Conservation (phyloP, 2,113 vertebrate genomes). For the Tretioscincus oriximinensis region DNA sequence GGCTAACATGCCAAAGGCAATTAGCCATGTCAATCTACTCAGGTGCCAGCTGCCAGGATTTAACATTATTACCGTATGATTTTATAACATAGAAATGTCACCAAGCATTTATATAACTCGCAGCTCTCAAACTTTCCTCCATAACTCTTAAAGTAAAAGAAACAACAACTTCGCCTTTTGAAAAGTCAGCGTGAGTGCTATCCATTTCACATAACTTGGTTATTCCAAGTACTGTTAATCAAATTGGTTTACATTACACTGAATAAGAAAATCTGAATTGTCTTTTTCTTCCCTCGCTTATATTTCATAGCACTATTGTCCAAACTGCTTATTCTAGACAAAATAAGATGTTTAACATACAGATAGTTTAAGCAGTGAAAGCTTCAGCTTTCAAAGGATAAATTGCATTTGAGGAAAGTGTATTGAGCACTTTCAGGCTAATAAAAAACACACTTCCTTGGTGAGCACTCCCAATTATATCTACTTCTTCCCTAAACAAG, state of each 20-base stretch:
- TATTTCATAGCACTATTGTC: conserved; percentile 55
- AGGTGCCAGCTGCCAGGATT: conserved; percentile 66
- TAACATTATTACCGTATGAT: conserved; percentile 63
- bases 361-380: conserved; percentile 53
- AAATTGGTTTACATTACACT: conserved; percentile 53
- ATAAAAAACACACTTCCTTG: conserved; percentile 51
- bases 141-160: conserved; percentile 50
- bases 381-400: conserved; percentile 58
- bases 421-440: conserved; percentile 46
- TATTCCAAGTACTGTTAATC: conserved; percentile 59
- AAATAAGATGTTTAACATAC: conserved; percentile 61
- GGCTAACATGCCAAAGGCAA: conserved; percentile 70
- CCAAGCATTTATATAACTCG: conserved; percentile 60
- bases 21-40: conserved; percentile 72
- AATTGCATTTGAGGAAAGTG: conserved; percentile 52
- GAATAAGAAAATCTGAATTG: conserved; percentile 50
- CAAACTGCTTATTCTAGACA: conserved; percentile 62
- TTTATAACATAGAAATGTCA: conserved; percentile 67
- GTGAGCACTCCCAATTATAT: conserved; percentile 60
- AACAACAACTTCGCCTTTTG: conserved; percentile 52
- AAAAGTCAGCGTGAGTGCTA: conserved; percentile 47
- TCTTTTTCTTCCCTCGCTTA: conserved; percentile 28
- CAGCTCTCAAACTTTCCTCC: conserved; percentile 58
- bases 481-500: conserved; percentile 56
- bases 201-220: conserved; percentile 59